These are phyloP conservation scores for Halcyon chelicuti DNA, from an alignment of 2,797 vertebrate species.

Conservation along the genomic window DNA sequence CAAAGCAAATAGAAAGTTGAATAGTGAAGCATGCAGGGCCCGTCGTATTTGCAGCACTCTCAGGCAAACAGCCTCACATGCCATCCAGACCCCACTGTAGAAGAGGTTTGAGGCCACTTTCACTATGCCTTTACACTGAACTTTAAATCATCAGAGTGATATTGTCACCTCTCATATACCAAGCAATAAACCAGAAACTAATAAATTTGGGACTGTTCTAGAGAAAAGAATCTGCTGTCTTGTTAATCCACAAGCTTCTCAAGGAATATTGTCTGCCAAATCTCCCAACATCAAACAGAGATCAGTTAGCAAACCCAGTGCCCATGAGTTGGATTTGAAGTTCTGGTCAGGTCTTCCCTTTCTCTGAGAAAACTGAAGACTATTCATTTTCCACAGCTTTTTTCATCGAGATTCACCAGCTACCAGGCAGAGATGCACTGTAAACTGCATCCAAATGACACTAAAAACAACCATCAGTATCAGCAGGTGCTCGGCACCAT, in stretches of 20 bases:
- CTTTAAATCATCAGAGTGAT: neutral
- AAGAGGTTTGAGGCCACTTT: neutral
- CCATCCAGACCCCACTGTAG: neutral
- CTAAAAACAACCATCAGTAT: neutral
- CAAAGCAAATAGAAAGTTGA: neutral
- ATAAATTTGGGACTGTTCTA: neutral
- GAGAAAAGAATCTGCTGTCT: neutral
- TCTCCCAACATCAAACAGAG: neutral
- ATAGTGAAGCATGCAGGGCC: neutral
- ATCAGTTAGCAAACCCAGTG: neutral
- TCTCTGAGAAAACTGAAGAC: neutral
- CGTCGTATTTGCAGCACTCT: neutral
- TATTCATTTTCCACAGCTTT: neutral
- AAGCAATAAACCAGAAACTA: neutral
- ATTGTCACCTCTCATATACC: neutral
- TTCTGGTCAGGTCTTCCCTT: neutral
- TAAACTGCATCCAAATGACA: neutral
- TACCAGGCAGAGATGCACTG: neutral
- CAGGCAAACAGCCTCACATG: neutral
- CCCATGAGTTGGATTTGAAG: neutral
- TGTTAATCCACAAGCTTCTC: neutral
- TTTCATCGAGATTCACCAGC: neutral
- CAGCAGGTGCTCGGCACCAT: neutral
- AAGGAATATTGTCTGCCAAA: neutral
- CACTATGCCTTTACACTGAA: neutral